A percentile compares a stretch with the other conserved stretches of the same genome.
Conservation (phyloP, 1,140 invertebrate species). For the Luehdorfia chinensis region DNA sequence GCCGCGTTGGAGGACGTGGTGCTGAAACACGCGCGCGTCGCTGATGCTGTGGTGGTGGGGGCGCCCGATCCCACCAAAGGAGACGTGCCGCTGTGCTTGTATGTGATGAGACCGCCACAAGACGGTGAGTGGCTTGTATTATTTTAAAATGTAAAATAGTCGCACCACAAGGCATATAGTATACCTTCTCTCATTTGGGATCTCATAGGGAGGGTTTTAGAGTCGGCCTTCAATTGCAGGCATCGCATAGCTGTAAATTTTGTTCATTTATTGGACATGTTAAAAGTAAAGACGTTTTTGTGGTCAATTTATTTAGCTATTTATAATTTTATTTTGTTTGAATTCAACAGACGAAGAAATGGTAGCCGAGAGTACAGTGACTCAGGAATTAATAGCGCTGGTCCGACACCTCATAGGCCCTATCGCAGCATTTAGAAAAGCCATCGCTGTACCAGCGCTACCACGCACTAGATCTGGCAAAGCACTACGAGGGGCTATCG, state of each 20-base stretch:
- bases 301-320: no score
- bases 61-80: slow-evolving; percentile 93
- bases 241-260: no score
- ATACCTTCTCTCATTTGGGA: no score
- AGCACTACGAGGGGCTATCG: slow-evolving; percentile 90
- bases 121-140: slow-evolving; percentile 54
- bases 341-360: slow-evolving; percentile 63
- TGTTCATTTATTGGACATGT: no score
- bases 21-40: slow-evolving; percentile 87
- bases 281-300: no score
- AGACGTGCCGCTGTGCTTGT: slow-evolving; percentile 92
- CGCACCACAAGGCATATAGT: no score
- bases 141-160: no score
- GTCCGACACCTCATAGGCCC: slow-evolving; percentile 91
- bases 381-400: slow-evolving; percentile 81
- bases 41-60: slow-evolving; percentile 92
- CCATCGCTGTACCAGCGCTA: slow-evolving; percentile 85
- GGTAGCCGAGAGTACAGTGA: slow-evolving; percentile 55
- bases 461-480: slow-evolving; percentile 91
- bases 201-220: no score
- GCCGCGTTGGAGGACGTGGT: slow-evolving; percentile 93
- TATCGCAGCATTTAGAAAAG: slow-evolving; percentile 90
- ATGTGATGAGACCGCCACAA: slow-evolving; percentile 81
- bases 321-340: not conserved
- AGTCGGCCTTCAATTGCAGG: no score